Percentiles rank a stretch among this genome's conserved stretches.
phyloP scores from a whole-genome alignment of 2,113 vertebrate genomes.

The Arizona elegans region DNA sequence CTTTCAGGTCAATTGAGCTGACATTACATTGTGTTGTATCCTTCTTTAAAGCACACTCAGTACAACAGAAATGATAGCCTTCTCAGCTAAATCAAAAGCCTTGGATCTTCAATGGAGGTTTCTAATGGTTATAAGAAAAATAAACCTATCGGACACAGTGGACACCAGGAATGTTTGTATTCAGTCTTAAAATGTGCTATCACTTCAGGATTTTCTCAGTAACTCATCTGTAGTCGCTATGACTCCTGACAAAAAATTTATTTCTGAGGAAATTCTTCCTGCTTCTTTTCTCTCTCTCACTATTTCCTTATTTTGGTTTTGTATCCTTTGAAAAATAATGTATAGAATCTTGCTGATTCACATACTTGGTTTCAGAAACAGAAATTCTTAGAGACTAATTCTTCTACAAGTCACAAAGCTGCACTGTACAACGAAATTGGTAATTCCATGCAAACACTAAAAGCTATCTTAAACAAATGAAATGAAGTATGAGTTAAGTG shows the following conservation, averaged over 20 bases:
- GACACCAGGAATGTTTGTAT: conserved; percentile 9
- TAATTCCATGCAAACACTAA: background rate
- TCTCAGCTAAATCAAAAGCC: conserved; percentile 2
- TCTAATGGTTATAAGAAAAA: conserved; percentile 21
- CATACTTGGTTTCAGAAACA: background rate
- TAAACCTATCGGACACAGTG: conserved; percentile 29
- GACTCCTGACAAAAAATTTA: background rate
- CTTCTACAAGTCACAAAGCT: background rate
- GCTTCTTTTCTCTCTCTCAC: background rate
- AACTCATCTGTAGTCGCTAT: background rate
- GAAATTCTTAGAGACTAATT: background rate
- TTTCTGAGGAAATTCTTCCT: background rate
- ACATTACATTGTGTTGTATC: background rate
- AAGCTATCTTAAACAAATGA: too few species aligned
- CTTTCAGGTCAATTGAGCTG: conserved; percentile 36
- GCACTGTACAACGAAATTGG: background rate
- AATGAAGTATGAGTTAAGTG: too few species aligned
- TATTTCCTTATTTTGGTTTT: background rate
- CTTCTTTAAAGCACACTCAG: conserved; percentile 18
- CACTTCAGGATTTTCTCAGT: background rate
- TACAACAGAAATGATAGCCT: background rate
- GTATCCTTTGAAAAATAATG: background rate
- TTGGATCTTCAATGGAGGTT: conserved; percentile 25
- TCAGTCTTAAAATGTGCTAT: background rate
- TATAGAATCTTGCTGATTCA: background rate